Percentiles rank a stretch among this genome's conserved stretches.
Conservation (phyloP, 2,797 vertebrate species). For the Petrocephalus schoutedeni region DNA sequence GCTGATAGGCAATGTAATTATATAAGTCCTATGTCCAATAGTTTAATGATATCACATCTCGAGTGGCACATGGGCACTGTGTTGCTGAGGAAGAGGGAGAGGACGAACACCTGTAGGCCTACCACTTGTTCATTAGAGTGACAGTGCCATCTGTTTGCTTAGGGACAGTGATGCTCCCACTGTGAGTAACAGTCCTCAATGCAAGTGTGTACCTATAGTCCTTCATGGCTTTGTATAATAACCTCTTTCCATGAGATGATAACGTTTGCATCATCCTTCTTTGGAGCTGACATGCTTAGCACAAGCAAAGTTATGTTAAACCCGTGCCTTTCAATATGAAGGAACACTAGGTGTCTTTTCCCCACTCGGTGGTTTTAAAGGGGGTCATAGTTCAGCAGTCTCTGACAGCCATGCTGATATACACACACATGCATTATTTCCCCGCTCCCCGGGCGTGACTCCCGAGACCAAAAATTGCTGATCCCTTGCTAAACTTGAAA, state of each 20-base stretch:
- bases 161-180: neutral
- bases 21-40: neutral
- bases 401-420: neutral
- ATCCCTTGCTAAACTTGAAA: constrained; percentile 41
- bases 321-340: too few relatives aligned
- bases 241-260: neutral
- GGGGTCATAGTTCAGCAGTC: neutral
- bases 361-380: neutral
- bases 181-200: neutral
- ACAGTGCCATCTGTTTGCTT: constrained; percentile 11
- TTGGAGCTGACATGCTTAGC: neutral
- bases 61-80: neutral
- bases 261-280: neutral
- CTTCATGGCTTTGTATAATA: neutral
- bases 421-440: neutral
- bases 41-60: neutral
- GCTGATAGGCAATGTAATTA: neutral
- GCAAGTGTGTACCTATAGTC: neutral
- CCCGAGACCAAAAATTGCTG: constrained; percentile 37
- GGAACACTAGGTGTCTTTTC: neutral
- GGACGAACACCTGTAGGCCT: neutral
- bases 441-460: constrained; percentile 30
- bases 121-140: constrained; percentile 4
- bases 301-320: neutral
- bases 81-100: neutral